Evolutionary conservation across 2,888 invertebrate species (phyloP).

Genomic region (Catocala sponsa): DNA sequence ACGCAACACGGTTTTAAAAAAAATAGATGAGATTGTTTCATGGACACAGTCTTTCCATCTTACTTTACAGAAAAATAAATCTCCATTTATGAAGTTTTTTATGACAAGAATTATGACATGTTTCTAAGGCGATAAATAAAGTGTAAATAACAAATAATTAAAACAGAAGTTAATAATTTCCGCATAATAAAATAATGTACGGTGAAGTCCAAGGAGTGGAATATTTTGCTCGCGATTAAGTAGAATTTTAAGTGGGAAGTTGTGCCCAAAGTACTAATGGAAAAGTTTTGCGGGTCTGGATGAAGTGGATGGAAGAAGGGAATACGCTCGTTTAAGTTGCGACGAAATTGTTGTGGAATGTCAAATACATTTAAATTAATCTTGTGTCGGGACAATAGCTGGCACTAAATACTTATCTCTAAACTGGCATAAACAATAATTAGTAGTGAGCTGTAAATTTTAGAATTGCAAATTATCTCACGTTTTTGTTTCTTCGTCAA

Average conservation of each 20-base stretch:
- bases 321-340: constrained; percentile 64
- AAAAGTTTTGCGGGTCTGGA: constrained; percentile 67
- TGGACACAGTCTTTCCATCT: neutral
- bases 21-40: neutral
- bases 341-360: constrained; percentile 63
- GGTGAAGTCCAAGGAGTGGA: constrained; percentile 59
- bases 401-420: constrained; percentile 19
- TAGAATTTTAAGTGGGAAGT: constrained; percentile 76
- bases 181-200: constrained; percentile 64
- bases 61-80: neutral
- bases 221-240: constrained; percentile 75
- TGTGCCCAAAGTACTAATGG: constrained; percentile 71
- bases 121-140: constrained; percentile 16
- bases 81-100: constrained; percentile 3
- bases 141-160: constrained; percentile 51
- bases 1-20: neutral
- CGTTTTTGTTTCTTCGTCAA: too few species aligned
- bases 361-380: constrained; percentile 65
- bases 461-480: too few species aligned
- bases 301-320: constrained; percentile 63
- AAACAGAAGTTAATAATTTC: constrained; percentile 61
- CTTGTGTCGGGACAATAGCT: constrained; percentile 30
- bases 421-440: constrained; percentile 22
- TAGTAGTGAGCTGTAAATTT: neutral
- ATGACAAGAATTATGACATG: neutral